Conservation (phyloP, 23 tunicate genomes). For the Phallusia fumigata region DNA sequence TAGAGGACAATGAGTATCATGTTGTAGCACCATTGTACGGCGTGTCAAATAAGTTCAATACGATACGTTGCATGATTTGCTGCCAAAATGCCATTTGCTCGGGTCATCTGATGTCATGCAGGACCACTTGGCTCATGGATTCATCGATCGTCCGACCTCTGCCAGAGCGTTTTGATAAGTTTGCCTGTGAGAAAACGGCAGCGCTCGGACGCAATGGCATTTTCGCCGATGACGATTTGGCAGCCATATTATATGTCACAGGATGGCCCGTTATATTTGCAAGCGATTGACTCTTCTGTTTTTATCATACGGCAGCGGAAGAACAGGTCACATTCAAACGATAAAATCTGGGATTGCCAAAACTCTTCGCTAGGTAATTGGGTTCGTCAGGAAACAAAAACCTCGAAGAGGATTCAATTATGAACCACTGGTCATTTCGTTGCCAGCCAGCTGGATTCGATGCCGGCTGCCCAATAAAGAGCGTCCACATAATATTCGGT, state of each 20-base stretch:
- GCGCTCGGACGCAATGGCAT: not conserved
- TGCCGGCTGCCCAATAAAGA: no score
- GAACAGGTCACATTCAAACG: no score
- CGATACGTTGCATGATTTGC: not conserved
- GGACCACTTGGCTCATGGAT: not conserved
- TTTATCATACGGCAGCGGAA: no score
- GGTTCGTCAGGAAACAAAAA: no score
- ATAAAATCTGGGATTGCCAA: no score
- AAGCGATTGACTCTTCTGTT: not conserved
- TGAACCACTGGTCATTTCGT: no score
- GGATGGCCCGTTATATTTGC: constrained; percentile 7
- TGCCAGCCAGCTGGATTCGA: no score
- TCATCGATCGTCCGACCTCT: not conserved
- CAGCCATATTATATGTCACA: constrained; percentile 10
- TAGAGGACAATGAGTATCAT: no score
- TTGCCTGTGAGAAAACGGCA: not conserved
- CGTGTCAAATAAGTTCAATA: no score
- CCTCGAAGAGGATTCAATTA: no score
- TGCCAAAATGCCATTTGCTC: not conserved
- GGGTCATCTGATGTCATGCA: not conserved
- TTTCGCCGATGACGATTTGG: constrained; percentile 11
- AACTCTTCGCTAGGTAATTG: no score
- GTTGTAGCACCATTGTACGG: no score
- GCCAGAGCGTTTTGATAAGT: not conserved
- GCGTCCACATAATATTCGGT: not conserved